phyloP scores from a whole-genome alignment of 1,140 invertebrate genomes.

The Cydia strobilella region DNA sequence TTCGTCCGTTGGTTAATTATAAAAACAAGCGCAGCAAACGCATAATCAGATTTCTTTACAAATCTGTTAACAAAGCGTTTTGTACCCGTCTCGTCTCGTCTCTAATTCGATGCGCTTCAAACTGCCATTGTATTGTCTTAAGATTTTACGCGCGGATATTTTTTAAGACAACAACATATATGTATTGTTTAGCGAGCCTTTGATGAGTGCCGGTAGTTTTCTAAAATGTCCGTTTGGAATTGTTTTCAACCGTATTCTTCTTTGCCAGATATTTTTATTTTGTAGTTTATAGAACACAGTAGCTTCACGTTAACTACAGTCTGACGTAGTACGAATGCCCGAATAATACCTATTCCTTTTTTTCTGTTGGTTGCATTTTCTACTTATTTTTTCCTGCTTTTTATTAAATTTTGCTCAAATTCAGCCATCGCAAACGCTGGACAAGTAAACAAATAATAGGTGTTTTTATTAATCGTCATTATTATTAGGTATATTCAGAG shows the following conservation, averaged over 20 bases:
- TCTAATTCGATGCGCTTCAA: constrained; percentile 31
- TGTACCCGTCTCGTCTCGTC: constrained; percentile 29
- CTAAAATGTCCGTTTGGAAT: constrained; percentile 3
- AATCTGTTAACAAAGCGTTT: constrained; percentile 25
- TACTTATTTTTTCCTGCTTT: too few relatives aligned
- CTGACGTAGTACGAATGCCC: too few relatives aligned
- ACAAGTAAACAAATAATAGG: too few relatives aligned
- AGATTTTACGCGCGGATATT: constrained; percentile 21
- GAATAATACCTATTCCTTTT: too few relatives aligned
- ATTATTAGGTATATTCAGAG: too few relatives aligned
- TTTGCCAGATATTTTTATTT: too few relatives aligned
- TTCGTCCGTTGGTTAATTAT: neutral
- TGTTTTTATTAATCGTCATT: too few relatives aligned
- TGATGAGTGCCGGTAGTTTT: constrained; percentile 18
- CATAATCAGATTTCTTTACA: constrained; percentile 8
- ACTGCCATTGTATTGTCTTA: constrained; percentile 27
- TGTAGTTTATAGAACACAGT: too few relatives aligned
- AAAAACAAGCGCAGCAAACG: neutral
- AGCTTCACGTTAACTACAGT: too few relatives aligned
- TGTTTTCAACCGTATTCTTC: neutral
- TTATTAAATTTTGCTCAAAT: too few relatives aligned
- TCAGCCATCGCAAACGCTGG: too few relatives aligned
- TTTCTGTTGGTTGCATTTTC: too few relatives aligned
- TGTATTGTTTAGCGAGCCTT: constrained; percentile 3
- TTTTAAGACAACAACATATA: constrained; percentile 22